Evolutionary conservation across 2,888 invertebrate species (phyloP).

Genomic region (Drosophila bunnanda): DNA sequence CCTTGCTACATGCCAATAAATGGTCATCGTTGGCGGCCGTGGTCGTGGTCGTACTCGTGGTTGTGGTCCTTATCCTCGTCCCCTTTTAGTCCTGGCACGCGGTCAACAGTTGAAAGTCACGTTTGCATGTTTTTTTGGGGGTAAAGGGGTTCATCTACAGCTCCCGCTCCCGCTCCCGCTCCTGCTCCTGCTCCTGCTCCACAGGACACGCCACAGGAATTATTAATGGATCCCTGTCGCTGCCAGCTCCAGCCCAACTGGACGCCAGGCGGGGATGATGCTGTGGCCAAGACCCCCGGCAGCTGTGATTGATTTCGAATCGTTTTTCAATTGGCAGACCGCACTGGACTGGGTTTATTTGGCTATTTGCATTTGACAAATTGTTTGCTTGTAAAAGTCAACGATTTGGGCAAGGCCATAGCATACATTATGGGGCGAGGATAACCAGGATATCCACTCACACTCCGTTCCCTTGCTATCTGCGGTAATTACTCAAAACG

Average conservation of each 20-base stretch:
- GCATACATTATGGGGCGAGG: constrained; percentile 31
- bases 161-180: not conserved
- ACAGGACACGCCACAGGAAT: constrained; percentile 79
- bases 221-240: constrained; percentile 72
- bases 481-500: constrained; percentile 73
- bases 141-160: constrained; percentile 19
- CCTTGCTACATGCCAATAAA: constrained; percentile 79
- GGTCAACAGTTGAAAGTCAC: constrained; percentile 77
- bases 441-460: constrained; percentile 1
- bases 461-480: constrained; percentile 8
- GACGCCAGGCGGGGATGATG: constrained; percentile 37
- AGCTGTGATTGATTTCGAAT: constrained; percentile 79
- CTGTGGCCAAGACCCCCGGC: constrained; percentile 35
- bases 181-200: constrained; percentile 35
- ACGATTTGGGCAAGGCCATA: constrained; percentile 63
- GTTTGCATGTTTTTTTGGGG: constrained; percentile 57
- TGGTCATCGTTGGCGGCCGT: constrained; percentile 45
- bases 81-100: constrained; percentile 52
- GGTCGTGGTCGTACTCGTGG: constrained; percentile 4
- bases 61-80: constrained; percentile 6
- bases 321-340: constrained; percentile 77
- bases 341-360: constrained; percentile 67
- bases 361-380: constrained; percentile 79
- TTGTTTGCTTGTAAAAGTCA: constrained; percentile 79
- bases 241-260: constrained; percentile 26